phyloP scores from a whole-genome alignment of 2,113 vertebrate genomes.

The Pedionomus torquatus region DNA sequence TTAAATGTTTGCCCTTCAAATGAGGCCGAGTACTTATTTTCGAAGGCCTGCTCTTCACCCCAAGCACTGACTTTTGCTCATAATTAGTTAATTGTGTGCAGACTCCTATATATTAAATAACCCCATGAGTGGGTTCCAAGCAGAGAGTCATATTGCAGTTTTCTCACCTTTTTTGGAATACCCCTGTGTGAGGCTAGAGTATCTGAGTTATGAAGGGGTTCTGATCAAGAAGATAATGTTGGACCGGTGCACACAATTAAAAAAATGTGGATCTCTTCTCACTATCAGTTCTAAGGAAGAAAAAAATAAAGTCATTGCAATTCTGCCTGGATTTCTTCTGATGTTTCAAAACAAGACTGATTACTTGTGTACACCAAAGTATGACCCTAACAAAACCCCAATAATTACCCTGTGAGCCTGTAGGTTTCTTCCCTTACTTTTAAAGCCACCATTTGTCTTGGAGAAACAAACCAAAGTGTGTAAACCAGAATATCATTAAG shows the following conservation, averaged over 20 bases:
- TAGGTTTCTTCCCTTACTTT: not conserved
- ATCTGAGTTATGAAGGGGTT: not conserved
- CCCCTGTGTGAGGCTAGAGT: not conserved
- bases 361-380: not conserved
- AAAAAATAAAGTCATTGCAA: not conserved
- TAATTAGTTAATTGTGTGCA: not conserved
- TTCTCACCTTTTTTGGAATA: not conserved
- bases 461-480: not conserved
- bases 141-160: not conserved
- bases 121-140: not conserved
- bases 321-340: not conserved
- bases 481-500: not conserved
- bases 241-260: not conserved
- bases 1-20: slow-evolving; percentile 48
- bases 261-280: not conserved
- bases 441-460: not conserved
- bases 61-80: not conserved
- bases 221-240: not conserved
- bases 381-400: accelerated
- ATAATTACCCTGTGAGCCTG: not conserved
- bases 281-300: not conserved
- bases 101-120: not conserved
- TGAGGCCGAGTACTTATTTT: not conserved
- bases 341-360: not conserved
- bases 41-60: not conserved